phyloP scores from a whole-genome alignment of 2,113 vertebrate species.

The Rhombomys opimus region DNA sequence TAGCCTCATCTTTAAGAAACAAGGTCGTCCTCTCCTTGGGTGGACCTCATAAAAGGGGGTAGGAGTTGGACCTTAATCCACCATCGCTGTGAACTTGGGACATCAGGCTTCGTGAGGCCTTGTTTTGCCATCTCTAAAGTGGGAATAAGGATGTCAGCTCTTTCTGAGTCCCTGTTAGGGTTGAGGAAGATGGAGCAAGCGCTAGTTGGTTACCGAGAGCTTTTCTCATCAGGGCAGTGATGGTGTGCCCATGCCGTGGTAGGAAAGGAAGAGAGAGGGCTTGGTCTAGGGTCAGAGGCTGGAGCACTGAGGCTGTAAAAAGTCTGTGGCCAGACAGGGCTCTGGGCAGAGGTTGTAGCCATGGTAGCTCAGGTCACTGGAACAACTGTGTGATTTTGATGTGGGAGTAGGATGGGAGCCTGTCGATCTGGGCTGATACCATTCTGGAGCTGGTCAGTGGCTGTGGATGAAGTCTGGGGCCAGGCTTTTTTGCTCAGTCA shows the following conservation, averaged over 20 bases:
- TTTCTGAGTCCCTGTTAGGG: neutral
- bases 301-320: neutral
- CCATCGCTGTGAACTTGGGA: neutral
- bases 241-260: neutral
- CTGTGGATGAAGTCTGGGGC: neutral
- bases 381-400: rapidly evolving
- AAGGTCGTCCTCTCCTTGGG: rapidly evolving
- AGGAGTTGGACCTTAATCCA: neutral
- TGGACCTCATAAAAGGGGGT: neutral
- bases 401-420: neutral
- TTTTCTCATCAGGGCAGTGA: rapidly evolving
- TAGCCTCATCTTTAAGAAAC: rapidly evolving
- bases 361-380: neutral
- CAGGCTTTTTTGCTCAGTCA: neutral
- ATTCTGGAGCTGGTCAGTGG: neutral
- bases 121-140: neutral
- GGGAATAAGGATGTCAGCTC: neutral
- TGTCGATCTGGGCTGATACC: neutral
- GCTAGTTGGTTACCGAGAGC: neutral
- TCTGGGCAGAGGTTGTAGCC: neutral
- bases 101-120: neutral
- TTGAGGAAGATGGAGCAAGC: neutral
- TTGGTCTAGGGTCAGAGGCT: neutral
- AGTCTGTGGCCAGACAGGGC: neutral
- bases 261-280: neutral